Evolutionary conservation across 2,888 invertebrate genomes (phyloP), one percentile per base, ranked within the genome.

Genomic region (Eristalis tenax): DNA sequence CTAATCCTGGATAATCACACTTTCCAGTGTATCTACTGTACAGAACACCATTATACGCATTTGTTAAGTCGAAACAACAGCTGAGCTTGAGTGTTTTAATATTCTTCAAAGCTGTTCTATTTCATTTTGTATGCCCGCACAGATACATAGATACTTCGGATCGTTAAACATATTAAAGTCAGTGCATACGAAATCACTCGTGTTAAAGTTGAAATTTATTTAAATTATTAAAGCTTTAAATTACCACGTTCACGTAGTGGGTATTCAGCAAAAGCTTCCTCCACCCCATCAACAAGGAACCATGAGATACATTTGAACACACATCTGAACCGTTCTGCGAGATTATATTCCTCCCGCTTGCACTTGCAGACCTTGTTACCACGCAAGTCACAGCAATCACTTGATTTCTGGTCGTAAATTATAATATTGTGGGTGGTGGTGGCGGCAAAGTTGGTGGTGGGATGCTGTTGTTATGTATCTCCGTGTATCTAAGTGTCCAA

Each of bases 21-120:
- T 43, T 64, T 18, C 70, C 26, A 61, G 64, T 70, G 63, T 82
- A 76, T 82, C 82, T 71, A 61, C 18, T 18, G 8, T 18, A 50
- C 76, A 66, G 76, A 59, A 71, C 18, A 4, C 78, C 83, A 83
- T 83, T 83, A 77, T 35, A 40, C 68, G 66, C 71, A 83, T 77
- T 83, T 83, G 83, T 77, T 83, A 77, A 77, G 71, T 15, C 50
- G 61, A 73, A n/a, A 89, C 90, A 90, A 90, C 92, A 92, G 90
- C 91, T 92, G 92, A 90, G 90, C 89, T 89, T 90, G 90, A 91
- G 90, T 90, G 89, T 89, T 88, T 88, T 83, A 77, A 77, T 65
- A 80, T 80, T 79, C 71, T 73, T 40, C 59, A 26, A 57, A 68
- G 77, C 70, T 56, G 68, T 56, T 75, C 35, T 13, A 13, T 50